These are phyloP conservation scores for Petroica traversi DNA, from an alignment of 2,113 vertebrate species.

Conservation along the genomic window DNA sequence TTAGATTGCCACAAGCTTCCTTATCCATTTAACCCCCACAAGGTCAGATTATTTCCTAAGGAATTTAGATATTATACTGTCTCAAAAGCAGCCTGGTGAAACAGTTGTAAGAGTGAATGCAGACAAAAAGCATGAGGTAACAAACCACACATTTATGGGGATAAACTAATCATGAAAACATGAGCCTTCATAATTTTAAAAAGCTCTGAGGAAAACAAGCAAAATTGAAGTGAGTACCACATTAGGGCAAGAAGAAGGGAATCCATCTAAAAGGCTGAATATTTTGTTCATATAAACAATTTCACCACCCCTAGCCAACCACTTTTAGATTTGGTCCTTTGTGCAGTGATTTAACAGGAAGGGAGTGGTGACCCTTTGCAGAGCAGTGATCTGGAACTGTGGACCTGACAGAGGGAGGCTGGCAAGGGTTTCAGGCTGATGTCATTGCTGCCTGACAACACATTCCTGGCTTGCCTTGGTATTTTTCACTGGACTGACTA, in stretches of 20 bases:
- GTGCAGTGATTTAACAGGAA: not conserved
- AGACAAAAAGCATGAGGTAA: not conserved
- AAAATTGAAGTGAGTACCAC: not conserved
- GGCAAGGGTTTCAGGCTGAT: slow-evolving; percentile 1
- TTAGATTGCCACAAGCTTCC: not conserved
- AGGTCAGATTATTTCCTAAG: not conserved
- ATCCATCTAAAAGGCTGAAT: not conserved
- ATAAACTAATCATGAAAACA: not conserved
- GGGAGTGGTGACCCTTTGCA: slow-evolving; percentile 16
- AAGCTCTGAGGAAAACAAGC: not conserved
- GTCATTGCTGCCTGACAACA: slow-evolving; percentile 23
- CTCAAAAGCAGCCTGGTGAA: not conserved
- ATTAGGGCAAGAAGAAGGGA: not conserved
- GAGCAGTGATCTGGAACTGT: not conserved
- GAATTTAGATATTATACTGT: not conserved
- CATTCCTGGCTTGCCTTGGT: slow-evolving; percentile 16
- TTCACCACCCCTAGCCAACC: not conserved
- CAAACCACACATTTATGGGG: not conserved
- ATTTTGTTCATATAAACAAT: not conserved
- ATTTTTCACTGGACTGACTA: not conserved
- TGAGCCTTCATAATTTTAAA: not conserved
- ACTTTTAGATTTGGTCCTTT: not conserved
- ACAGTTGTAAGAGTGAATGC: not conserved
- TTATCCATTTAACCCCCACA: not conserved
- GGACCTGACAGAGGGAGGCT: not conserved